phyloP scores from a whole-genome alignment of 1,140 invertebrate species.

The Zelostemma sp. region DNA sequence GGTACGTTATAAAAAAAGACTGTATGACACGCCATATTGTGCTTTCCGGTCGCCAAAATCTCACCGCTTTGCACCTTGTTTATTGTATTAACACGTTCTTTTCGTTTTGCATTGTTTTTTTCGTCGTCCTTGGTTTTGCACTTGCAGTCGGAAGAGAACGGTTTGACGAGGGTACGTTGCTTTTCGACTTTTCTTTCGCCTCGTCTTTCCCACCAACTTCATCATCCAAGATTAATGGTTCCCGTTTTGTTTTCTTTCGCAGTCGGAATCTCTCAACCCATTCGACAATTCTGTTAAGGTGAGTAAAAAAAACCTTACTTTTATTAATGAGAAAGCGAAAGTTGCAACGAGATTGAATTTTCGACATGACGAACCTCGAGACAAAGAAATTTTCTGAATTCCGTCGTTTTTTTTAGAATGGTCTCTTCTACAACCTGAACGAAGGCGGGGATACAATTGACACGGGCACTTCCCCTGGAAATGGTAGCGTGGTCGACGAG shows the following conservation, averaged over 20 bases:
- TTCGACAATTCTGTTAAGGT: slow-evolving; percentile 80
- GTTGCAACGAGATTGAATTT: too few species aligned
- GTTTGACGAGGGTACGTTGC: slow-evolving; percentile 74
- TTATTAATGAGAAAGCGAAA: too few species aligned
- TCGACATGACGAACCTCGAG: too few species aligned
- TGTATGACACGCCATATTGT: slow-evolving; percentile 21
- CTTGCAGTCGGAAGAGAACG: slow-evolving; percentile 73
- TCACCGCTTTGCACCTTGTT: slow-evolving; percentile 31
- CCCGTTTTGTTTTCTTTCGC: slow-evolving; percentile 48
- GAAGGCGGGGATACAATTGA: slow-evolving; percentile 62
- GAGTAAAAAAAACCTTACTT: slow-evolving; percentile 20
- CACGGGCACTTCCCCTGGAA: slow-evolving; percentile 59
- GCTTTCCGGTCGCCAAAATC: slow-evolving; percentile 15
- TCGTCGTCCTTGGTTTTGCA: slow-evolving; percentile 61
- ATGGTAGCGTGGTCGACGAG: slow-evolving; percentile 73
- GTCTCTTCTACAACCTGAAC: slow-evolving; percentile 77
- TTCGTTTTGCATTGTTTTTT: slow-evolving; percentile 55
- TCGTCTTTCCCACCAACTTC: slow-evolving; percentile 32
- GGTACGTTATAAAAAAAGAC: slow-evolving; percentile 64
- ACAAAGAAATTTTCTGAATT: too few species aligned
- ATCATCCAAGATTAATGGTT: slow-evolving; percentile 18
- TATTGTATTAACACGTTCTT: slow-evolving; percentile 60
- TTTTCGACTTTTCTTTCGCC: slow-evolving; percentile 29
- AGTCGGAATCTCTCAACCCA: slow-evolving; percentile 89
- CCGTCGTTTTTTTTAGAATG: slow-evolving; percentile 73